phyloP scores from a whole-genome alignment of 2,113 vertebrate genomes.

The Brachyistius frenatus region DNA sequence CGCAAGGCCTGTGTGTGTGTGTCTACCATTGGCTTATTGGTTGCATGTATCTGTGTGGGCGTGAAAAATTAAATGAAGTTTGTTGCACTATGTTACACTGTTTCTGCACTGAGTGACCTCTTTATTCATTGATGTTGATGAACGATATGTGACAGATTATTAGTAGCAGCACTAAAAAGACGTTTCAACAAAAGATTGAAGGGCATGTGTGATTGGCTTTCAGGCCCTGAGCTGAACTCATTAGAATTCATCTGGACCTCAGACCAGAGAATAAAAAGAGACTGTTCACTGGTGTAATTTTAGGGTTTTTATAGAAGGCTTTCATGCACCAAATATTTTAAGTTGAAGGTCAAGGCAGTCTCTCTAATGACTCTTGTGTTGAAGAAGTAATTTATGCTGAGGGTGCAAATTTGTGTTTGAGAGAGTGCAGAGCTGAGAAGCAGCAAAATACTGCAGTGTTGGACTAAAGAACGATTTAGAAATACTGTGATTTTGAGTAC shows the following conservation, averaged over 20 bases:
- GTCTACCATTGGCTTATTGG: not conserved
- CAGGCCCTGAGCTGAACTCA: constrained; percentile 56
- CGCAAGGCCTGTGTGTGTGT: constrained; percentile 20
- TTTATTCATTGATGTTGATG: constrained; percentile 66
- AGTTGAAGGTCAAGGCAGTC: constrained; percentile 64
- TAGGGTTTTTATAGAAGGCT: constrained; percentile 51
- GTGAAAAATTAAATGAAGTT: constrained; percentile 32
- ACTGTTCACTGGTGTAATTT: constrained; percentile 63
- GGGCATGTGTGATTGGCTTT: constrained; percentile 71
- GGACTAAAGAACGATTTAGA: not conserved
- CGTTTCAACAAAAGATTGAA: constrained; percentile 66
- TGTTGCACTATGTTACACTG: constrained; percentile 32
- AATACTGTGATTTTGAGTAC: not conserved
- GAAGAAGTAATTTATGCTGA: constrained; percentile 49
- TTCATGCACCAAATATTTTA: constrained; percentile 70
- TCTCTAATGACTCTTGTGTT: constrained; percentile 45
- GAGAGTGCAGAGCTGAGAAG: constrained; percentile 8
- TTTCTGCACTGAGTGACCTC: constrained; percentile 40
- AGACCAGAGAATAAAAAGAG: constrained; percentile 65
- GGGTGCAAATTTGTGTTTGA: constrained; percentile 33
- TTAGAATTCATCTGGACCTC: constrained; percentile 69
- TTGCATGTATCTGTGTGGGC: constrained; percentile 5
- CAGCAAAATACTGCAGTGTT: not conserved
- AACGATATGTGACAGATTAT: constrained; percentile 60
- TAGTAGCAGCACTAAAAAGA: constrained; percentile 41